Evolutionary conservation across 2,888 invertebrate genomes (phyloP).

Genomic region (Cephus pygmeus): DNA sequence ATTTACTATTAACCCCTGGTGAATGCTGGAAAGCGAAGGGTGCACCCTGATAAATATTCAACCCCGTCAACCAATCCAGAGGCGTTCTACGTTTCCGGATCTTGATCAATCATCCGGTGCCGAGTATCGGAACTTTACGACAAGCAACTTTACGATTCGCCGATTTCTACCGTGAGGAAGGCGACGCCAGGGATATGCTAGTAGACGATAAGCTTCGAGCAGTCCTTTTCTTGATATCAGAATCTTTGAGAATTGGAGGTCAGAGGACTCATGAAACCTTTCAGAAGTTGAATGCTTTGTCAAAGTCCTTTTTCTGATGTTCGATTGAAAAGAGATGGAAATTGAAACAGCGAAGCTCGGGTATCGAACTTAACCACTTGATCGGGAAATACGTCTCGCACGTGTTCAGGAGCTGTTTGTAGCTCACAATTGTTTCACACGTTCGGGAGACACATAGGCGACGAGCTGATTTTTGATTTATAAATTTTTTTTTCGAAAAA

Average conservation of each 20-base stretch:
- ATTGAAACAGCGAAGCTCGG: neutral
- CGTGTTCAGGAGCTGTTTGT: too few species aligned
- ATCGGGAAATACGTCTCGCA: too few species aligned
- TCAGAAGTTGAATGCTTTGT: neutral
- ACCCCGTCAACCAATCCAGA: conserved; percentile 26
- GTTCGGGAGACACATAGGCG: too few species aligned
- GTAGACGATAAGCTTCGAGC: neutral
- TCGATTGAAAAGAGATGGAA: neutral
- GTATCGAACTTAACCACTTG: neutral
- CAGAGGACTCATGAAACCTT: neutral
- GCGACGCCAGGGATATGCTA: neutral
- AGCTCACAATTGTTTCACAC: too few species aligned
- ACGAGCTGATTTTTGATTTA: too few species aligned
- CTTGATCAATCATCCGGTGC: conserved; percentile 36
- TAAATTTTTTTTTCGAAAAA: too few species aligned
- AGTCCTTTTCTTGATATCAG: neutral
- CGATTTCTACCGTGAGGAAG: neutral
- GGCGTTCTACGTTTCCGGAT: conserved; percentile 25
- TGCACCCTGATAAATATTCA: conserved; percentile 45
- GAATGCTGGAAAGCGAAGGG: conserved; percentile 7
- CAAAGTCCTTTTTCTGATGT: neutral
- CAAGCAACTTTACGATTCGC: neutral
- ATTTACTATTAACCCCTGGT: neutral
- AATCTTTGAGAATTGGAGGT: neutral
- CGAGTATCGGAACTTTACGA: neutral